These are phyloP conservation scores for Diarsia rubi DNA, from an alignment of 2,888 invertebrate genomes.

Conservation along the genomic window DNA sequence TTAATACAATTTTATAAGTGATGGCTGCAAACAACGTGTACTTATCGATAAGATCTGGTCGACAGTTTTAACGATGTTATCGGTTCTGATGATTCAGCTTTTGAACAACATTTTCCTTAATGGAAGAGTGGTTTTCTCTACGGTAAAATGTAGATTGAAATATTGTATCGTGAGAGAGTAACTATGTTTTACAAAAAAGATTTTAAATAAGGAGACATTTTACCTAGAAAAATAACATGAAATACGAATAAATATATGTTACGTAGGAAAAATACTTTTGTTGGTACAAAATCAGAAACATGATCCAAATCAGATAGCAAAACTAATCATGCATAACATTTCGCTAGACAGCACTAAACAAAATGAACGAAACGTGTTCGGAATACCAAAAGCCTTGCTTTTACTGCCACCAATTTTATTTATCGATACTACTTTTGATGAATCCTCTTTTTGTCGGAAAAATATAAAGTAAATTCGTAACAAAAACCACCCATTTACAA, in stretches of 20 bases:
- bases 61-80: conserved; percentile 51
- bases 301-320: conserved; percentile 28
- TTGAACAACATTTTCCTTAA: conserved; percentile 17
- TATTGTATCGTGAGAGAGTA: background rate
- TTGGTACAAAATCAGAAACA: conserved; percentile 6
- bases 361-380: conserved; percentile 44
- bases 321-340: conserved; percentile 34
- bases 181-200: background rate
- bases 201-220: conserved; percentile 1
- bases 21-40: conserved; percentile 71
- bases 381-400: conserved; percentile 19
- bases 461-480: conserved; percentile 45
- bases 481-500: conserved; percentile 42
- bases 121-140: background rate
- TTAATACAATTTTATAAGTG: conserved; percentile 88
- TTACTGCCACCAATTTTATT: conserved; percentile 30
- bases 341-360: conserved; percentile 24
- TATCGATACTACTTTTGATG: conserved; percentile 43
- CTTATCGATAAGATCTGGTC: conserved; percentile 64
- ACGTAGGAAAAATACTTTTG: background rate
- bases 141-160: background rate
- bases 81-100: conserved; percentile 22
- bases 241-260: background rate
- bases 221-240: background rate
- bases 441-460: conserved; percentile 34